Evolutionary conservation across 1,140 invertebrate species (phyloP), one percentile per base, ranked within the genome.

Genomic region (Aphidius gifuensis): DNA sequence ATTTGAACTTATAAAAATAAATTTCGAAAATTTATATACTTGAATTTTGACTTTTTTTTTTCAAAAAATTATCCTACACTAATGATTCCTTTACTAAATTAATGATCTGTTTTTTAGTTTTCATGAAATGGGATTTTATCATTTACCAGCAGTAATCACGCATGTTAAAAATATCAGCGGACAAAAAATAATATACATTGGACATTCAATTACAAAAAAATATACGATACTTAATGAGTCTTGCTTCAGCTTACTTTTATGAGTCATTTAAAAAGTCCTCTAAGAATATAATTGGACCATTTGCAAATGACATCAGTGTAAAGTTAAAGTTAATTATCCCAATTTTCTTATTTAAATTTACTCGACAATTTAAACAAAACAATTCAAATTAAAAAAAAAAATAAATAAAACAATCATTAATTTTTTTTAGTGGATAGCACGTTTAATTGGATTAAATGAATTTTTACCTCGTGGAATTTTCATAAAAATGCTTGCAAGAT

Each of bases 241-340:
- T 96, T 45, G 92, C 89, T 2, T 93, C 93, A 1, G 85, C n/a
- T 92, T 0, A 88, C 86, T 0, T 91, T 83, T 66, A 83, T 92
- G 73, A 80, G 82, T 2, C 78, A 92, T 61, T 83, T 92, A 4
- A 85, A 83, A 69, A 90, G 87, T 64, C 90, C 91, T 6, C 76
- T 90, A 38, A 74, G 80, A 68, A n/a, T n/a, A 75, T 85, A 39
- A 61, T 90, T 3, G 84, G 86, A 1, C 85, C 83, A 23, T 86
- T 84, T 62, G 76, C 82, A 3, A 71, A 83, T 16, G 80, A 87
- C 69, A 75, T 86, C 42, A 77, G 85, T 72, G 86, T 86, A n/a
- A 71, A 62, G 65, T 55, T 60, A 32, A 47, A 47, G 44, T 58
- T 45, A 9, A 56, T 43, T 59, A 39, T 54, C 42, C 11, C 42